Evolutionary conservation across 1,140 invertebrate genomes (phyloP).

Genomic region (Euwallacea similis): DNA sequence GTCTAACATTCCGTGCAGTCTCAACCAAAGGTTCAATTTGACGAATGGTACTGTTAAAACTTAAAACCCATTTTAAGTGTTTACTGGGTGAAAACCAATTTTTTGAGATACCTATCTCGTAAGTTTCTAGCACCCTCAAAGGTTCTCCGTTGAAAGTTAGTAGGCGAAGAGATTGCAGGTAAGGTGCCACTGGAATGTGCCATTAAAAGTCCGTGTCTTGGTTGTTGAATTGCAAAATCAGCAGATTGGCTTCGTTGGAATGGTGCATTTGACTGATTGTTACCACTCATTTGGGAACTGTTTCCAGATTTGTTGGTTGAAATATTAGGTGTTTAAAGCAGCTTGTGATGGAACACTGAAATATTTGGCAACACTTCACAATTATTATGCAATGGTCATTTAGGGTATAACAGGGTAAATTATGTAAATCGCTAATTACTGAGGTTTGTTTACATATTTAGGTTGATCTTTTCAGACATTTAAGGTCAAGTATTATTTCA

Average conservation of each 20-base stretch:
- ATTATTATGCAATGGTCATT: too few relatives aligned
- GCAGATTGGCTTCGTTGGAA: constrained; percentile 41
- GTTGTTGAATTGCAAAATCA: constrained; percentile 34
- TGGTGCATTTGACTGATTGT: constrained; percentile 20
- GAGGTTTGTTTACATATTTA: too few relatives aligned
- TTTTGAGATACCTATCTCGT: constrained; percentile 51
- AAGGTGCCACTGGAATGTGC: constrained; percentile 38
- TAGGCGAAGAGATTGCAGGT: constrained; percentile 39
- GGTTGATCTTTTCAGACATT: too few relatives aligned
- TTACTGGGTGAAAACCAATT: not conserved
- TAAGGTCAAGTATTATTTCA: too few relatives aligned
- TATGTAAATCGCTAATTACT: too few relatives aligned
- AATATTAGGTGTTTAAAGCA: too few relatives aligned
- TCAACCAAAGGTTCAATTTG: constrained; percentile 59
- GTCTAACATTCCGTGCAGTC: constrained; percentile 54
- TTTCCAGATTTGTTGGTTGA: too few relatives aligned
- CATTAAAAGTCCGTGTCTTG: constrained; percentile 30
- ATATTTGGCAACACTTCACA: too few relatives aligned
- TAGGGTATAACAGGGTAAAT: too few relatives aligned
- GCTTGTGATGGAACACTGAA: too few relatives aligned
- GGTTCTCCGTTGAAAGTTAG: constrained; percentile 45
- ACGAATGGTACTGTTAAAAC: constrained; percentile 58
- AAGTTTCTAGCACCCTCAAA: constrained; percentile 56
- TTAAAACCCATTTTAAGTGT: constrained; percentile 9
- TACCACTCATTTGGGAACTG: constrained; percentile 14